phyloP scores from a whole-genome alignment of 2,113 vertebrate genomes.

The Acanthisitta chloris region DNA sequence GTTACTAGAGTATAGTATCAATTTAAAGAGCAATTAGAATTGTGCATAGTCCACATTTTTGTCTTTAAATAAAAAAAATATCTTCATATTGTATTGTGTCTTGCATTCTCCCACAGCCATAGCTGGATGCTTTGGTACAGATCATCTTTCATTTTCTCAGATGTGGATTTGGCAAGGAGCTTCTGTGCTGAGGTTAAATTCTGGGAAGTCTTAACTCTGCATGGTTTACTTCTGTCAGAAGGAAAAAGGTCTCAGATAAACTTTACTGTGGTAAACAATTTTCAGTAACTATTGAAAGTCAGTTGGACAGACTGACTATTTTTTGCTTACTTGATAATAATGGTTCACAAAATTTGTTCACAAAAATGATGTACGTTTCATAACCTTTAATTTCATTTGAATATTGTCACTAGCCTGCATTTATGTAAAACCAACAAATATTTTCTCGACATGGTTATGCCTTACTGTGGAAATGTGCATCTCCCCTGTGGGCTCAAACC shows the following conservation, averaged over 20 bases:
- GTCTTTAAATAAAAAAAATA: neutral
- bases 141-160: neutral
- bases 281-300: neutral
- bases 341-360: neutral
- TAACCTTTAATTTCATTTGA: neutral
- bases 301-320: neutral
- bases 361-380: neutral
- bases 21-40: neutral
- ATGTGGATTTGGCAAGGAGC: constrained; percentile 15
- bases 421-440: neutral
- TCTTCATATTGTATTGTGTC: neutral
- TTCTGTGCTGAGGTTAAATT: neutral
- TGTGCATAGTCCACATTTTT: neutral
- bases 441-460: neutral
- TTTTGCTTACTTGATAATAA: neutral
- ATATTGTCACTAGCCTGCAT: neutral
- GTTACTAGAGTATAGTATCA: neutral
- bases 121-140: neutral
- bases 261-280: neutral
- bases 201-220: neutral
- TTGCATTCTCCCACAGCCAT: neutral
- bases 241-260: constrained; percentile 2
- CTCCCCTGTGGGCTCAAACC: neutral
- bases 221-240: neutral
- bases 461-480: neutral